phyloP scores from a whole-genome alignment of 2,113 vertebrate genomes.

The Helogale parvula region DNA sequence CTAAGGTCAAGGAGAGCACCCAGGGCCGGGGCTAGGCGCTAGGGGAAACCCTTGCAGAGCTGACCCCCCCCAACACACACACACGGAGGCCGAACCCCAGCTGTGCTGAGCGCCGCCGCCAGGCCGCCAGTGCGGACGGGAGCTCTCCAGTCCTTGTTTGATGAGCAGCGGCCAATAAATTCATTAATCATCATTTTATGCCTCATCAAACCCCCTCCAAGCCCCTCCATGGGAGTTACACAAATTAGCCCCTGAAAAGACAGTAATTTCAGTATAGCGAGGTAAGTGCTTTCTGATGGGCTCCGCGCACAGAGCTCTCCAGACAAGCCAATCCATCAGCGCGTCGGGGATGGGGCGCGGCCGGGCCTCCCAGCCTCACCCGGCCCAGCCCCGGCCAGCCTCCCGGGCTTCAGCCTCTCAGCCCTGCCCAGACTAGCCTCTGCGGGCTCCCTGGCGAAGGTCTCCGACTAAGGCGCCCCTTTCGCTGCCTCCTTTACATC shows the following conservation, averaged over 20 bases:
- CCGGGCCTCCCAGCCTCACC: background rate
- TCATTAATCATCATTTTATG: conserved; percentile 99
- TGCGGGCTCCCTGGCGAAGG: background rate
- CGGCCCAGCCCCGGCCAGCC: background rate
- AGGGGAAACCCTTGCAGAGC: background rate
- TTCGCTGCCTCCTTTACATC: background rate
- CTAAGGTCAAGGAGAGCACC: background rate
- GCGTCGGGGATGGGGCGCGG: conserved; percentile 86
- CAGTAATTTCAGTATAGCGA: conserved; percentile 99
- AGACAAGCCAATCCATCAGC: conserved; percentile 99
- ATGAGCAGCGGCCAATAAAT: conserved; percentile 99
- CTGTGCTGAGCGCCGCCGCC: conserved; percentile 26
- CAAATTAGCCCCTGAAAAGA: conserved; percentile 99
- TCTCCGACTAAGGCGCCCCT: background rate
- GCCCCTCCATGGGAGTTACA: conserved; percentile 99
- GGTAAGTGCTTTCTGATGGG: conserved; percentile 99
- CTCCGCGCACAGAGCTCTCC: conserved; percentile 96
- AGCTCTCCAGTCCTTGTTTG: conserved; percentile 95
- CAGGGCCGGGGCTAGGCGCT: accelerated
- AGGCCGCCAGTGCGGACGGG: conserved; percentile 70
- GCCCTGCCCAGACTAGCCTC: background rate
- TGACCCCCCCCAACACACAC: background rate
- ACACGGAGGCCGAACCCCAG: background rate
- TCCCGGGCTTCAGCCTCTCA: background rate
- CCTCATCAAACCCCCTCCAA: conserved; percentile 99